Conservation (phyloP, 2,888 invertebrate genomes). For the Andrena camellia region DNA sequence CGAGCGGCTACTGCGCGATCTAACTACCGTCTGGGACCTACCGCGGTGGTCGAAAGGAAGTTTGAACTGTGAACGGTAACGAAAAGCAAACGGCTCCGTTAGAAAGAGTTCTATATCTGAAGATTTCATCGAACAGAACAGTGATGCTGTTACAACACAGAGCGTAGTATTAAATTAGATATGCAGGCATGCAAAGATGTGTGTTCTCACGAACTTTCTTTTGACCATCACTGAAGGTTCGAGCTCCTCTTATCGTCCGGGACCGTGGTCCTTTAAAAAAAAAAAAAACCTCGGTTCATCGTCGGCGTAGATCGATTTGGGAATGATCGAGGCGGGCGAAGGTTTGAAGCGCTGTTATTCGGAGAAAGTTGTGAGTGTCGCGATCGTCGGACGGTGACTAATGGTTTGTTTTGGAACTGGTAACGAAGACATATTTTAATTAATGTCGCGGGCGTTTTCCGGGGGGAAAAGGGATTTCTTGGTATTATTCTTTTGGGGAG, state of each 20-base stretch:
- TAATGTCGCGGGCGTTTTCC: background rate
- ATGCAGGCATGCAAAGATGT: too few relatives aligned
- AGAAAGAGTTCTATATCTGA: too few relatives aligned
- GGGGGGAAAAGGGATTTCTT: background rate
- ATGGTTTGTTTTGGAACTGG: background rate
- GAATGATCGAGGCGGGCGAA: background rate
- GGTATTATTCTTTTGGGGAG: background rate
- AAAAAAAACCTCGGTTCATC: background rate
- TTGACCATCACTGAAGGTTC: too few relatives aligned
- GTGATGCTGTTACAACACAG: too few relatives aligned
- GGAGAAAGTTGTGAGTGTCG: constrained; percentile 35
- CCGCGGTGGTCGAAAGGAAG: too few relatives aligned
- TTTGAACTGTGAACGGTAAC: too few relatives aligned
- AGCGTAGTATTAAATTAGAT: too few relatives aligned
- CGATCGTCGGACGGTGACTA: constrained; percentile 24
- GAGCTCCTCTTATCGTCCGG: background rate
- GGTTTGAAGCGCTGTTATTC: background rate
- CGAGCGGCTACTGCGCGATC: background rate
- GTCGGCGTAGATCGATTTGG: background rate
- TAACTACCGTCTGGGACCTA: too few relatives aligned
- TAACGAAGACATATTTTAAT: background rate
- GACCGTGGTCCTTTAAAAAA: background rate
- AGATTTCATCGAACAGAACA: too few relatives aligned
- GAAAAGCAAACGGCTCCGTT: too few relatives aligned
- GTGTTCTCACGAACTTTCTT: too few relatives aligned